These are phyloP conservation scores for Meloidogyne chitwoodi DNA, from an alignment of 1,140 invertebrate species.

Conservation along the genomic window DNA sequence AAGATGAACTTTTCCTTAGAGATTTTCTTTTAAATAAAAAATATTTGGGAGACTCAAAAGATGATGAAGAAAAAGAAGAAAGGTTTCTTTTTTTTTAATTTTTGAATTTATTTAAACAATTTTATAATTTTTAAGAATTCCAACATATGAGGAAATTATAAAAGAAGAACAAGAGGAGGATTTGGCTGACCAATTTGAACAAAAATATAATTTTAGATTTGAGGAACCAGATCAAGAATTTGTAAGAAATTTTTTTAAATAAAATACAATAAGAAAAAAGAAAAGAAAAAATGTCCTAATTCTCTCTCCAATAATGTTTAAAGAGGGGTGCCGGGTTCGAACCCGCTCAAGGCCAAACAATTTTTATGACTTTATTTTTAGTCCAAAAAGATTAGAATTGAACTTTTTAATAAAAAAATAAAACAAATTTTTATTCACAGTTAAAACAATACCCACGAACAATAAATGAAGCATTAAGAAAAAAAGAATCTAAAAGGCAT, in stretches of 20 bases:
- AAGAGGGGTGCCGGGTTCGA: not conserved
- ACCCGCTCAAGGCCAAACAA: not conserved
- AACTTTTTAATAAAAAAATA: no score
- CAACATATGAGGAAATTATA: constrained; percentile 67
- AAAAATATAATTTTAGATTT: constrained; percentile 91
- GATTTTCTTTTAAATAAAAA: constrained; percentile 87
- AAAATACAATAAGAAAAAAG: no score
- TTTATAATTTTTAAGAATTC: constrained; percentile 17
- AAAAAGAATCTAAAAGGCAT: constrained; percentile 68
- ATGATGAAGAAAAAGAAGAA: constrained; percentile 50
- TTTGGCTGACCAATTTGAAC: constrained; percentile 82
- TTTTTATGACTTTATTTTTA: constrained; percentile 44
- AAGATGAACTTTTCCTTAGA: constrained; percentile 79
- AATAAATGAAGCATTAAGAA: constrained; percentile 76
- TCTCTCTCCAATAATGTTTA: not conserved
- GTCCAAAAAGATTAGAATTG: no score
- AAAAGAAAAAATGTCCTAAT: not conserved
- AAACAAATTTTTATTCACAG: constrained; percentile 60
- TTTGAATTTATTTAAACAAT: constrained; percentile 2
- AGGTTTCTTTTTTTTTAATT: constrained; percentile 6
- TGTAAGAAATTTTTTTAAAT: constrained; percentile 67
- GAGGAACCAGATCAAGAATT: constrained; percentile 92
- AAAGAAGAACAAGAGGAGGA: constrained; percentile 71
- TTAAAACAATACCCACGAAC: constrained; percentile 84
- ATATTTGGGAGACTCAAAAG: constrained; percentile 68